Evolutionary conservation across 2,888 invertebrate species (phyloP), one percentile per base, ranked within the genome.

Genomic region (Drosophila quinaria): DNA sequence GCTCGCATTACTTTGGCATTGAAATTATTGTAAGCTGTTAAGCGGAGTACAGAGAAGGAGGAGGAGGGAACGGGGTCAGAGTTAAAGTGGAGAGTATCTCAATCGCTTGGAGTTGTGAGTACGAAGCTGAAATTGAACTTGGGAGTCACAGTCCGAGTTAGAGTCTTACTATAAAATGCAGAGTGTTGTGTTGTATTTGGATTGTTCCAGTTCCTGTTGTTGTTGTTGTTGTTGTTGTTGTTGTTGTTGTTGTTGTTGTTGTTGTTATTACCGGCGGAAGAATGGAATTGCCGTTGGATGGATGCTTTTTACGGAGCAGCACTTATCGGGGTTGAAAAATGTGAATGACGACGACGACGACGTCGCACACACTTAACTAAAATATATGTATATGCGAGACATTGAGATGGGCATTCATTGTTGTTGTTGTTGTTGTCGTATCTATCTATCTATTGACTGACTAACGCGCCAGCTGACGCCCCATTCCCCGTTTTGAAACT

Each of bases 241-340:
- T n/a, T n/a, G 65, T 69, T 77, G 29, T 29, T 76, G 58, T 42
- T 69, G 67, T 52, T 76, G 68, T 62, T 71, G 68, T 69, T 78
- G 78, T 71, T 84, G 78, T 78, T 85, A 75, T 85, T 80, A 80
- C 80, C 78, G 73, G 73, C 81, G 80, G 82, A 82, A 86, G 88
- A 82, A 84, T 74, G 63, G 63, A 80, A 80, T 80, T 80, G 81
- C 73, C 58, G 66, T 52, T 80, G 81, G 73, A 73, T 82, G 83
- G 80, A 78, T 78, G 79, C 78, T 78, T 74, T 68, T 65, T 37
- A 49, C 67, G 59, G 35, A 55, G 68, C 42, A 52, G 37, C 59
- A 61, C 55, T 70, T 70, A 39, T 44, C 37, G 63, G 60, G 77
- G 77, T 81, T 70, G 74, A 44, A 80, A 60, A 33, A 13, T 46